Percentiles rank a stretch among this genome's conserved stretches.
phyloP scores from a whole-genome alignment of 1,140 invertebrate genomes.

The Zaprionus kolodkinae region DNA sequence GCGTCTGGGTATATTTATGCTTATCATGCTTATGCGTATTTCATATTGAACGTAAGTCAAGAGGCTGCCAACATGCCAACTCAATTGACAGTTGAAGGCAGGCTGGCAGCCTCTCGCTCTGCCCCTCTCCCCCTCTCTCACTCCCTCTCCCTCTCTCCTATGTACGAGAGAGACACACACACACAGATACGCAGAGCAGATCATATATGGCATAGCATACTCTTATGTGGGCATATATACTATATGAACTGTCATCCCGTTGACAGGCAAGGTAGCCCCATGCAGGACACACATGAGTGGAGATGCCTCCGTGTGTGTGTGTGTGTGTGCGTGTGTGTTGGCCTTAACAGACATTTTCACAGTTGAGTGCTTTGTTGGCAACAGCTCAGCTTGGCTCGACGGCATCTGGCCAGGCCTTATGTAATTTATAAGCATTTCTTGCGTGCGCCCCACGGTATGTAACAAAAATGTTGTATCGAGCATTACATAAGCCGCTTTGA shows the following conservation, averaged over 20 bases:
- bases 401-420: slow-evolving; percentile 37
- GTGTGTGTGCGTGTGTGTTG: slow-evolving; percentile 65
- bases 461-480: slow-evolving; percentile 68
- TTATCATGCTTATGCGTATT: slow-evolving; percentile 76
- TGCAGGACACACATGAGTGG: slow-evolving; percentile 57
- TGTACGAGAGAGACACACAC: slow-evolving; percentile 1
- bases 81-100: slow-evolving; percentile 79
- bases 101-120: slow-evolving; percentile 19
- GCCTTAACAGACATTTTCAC: slow-evolving; percentile 82
- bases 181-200: neutral
- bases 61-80: slow-evolving; percentile 81
- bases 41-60: slow-evolving; percentile 78
- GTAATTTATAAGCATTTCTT: slow-evolving; percentile 79
- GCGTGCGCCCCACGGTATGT: slow-evolving; percentile 65
- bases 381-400: slow-evolving; percentile 18
- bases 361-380: slow-evolving; percentile 76
- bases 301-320: slow-evolving; percentile 48
- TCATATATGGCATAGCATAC: slow-evolving; percentile 19
- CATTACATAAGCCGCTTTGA: slow-evolving; percentile 56
- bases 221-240: slow-evolving; percentile 40
- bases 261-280: slow-evolving; percentile 74
- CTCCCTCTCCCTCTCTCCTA: neutral
- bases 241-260: slow-evolving; percentile 80
- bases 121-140: too few species aligned
- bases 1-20: slow-evolving; percentile 53